phyloP scores from a whole-genome alignment of 2,888 invertebrate genomes.

The Sphecodes monilicornis region DNA sequence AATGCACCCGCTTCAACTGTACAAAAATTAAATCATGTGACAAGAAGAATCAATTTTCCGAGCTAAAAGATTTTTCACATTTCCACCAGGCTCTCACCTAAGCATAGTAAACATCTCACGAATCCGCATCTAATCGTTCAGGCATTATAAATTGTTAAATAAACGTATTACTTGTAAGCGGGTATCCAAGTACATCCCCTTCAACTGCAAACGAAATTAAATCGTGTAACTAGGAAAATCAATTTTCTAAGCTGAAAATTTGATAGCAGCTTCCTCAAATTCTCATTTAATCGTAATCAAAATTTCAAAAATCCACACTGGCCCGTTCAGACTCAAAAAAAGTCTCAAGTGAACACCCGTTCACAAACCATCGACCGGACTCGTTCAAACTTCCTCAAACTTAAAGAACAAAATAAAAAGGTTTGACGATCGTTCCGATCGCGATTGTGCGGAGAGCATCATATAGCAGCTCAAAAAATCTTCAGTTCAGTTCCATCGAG shows the following conservation, averaged over 20 bases:
- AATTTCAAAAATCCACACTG: background rate
- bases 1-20: too few species aligned
- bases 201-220: too few species aligned
- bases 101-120: background rate
- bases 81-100: background rate
- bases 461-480: background rate
- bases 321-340: background rate
- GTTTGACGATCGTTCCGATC: background rate
- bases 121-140: too few species aligned
- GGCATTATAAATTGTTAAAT: too few species aligned
- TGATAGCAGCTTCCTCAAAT: background rate
- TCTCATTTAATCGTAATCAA: background rate
- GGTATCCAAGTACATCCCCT: too few species aligned
- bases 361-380: background rate
- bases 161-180: too few species aligned
- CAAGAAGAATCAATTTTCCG: background rate
- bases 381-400: background rate
- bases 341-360: background rate
- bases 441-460: background rate
- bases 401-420: background rate
- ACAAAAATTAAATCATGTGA: background rate
- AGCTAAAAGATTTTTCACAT: background rate
- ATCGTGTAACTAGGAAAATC: too few species aligned
- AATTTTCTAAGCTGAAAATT: background rate
- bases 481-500: background rate